These are phyloP conservation scores for Eutrigla gurnardus DNA, from an alignment of 2,797 vertebrate species.

Conservation along the genomic window DNA sequence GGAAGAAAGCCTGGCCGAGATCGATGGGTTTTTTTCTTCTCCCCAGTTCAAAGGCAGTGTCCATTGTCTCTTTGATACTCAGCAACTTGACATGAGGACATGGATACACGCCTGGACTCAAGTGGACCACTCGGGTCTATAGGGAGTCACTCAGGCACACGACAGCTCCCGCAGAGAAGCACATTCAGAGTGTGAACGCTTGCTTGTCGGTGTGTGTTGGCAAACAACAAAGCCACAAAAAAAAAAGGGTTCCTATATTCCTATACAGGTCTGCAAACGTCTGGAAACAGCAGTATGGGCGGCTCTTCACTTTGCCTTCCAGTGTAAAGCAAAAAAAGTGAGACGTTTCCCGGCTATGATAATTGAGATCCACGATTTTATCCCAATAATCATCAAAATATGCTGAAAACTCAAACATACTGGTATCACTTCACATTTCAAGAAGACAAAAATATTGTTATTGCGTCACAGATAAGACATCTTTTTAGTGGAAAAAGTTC, in stretches of 20 bases:
- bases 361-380: too few species aligned
- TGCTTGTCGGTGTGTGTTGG: not conserved
- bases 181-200: conserved; percentile 4
- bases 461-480: too few species aligned
- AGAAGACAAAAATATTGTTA: too few species aligned
- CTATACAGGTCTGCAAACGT: not conserved
- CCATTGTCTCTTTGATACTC: conserved; percentile 35
- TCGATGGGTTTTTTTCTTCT: conserved; percentile 56
- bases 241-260: not conserved
- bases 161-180: conserved; percentile 41
- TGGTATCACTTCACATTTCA: too few species aligned
- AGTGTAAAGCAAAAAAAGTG: not conserved
- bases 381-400: too few species aligned
- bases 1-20: conserved; percentile 43
- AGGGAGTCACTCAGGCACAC: conserved; percentile 63
- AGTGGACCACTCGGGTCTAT: conserved; percentile 56
- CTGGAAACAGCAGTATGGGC: not conserved
- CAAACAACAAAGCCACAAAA: conserved; percentile 2
- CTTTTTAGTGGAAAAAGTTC: too few species aligned
- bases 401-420: too few species aligned
- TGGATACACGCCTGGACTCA: conserved; percentile 44
- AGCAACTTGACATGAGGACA: conserved; percentile 46
- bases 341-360: too few species aligned
- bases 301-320: not conserved
- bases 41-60: conserved; percentile 52